phyloP scores from a whole-genome alignment of 2,797 vertebrate species.

The Chaetophractus vellerosus region DNA sequence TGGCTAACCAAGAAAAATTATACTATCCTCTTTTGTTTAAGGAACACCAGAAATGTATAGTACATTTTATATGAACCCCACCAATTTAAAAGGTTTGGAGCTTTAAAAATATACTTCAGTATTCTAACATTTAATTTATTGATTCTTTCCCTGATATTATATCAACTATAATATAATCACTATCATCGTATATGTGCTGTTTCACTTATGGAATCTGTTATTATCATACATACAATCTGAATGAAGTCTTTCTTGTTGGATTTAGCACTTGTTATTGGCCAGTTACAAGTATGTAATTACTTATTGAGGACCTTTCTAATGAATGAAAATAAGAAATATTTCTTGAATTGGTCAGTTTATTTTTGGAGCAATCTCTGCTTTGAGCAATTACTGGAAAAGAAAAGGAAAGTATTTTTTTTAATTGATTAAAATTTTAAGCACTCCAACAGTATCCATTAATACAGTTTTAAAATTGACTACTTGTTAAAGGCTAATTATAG shows the following conservation, averaged over 20 bases:
- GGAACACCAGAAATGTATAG: background rate
- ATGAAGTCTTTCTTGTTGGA: conserved; percentile 46
- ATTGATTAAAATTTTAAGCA: conserved; percentile 53
- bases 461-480: background rate
- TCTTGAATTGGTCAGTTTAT: conserved; percentile 19
- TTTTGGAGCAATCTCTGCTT: conserved; percentile 60
- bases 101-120: conserved; percentile 35
- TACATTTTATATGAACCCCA: background rate
- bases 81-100: conserved; percentile 5
- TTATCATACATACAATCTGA: conserved; percentile 36
- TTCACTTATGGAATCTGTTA: background rate
- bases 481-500: conserved; percentile 23
- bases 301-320: conserved; percentile 29
- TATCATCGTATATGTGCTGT: background rate
- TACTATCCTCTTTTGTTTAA: conserved; percentile 26
- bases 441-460: background rate
- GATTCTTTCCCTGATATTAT: conserved; percentile 11
- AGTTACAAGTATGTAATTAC: conserved; percentile 50
- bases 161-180: background rate
- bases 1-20: background rate
- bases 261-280: conserved; percentile 57
- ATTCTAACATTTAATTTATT: conserved; percentile 55
- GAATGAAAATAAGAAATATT: conserved; percentile 61
- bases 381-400: conserved; percentile 56
- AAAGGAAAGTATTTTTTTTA: conserved; percentile 42